Percentiles rank a stretch among this genome's conserved stretches.
These are phyloP conservation scores for Lacerta viridis DNA, from an alignment of 2,797 vertebrate genomes.

Conservation along the genomic window DNA sequence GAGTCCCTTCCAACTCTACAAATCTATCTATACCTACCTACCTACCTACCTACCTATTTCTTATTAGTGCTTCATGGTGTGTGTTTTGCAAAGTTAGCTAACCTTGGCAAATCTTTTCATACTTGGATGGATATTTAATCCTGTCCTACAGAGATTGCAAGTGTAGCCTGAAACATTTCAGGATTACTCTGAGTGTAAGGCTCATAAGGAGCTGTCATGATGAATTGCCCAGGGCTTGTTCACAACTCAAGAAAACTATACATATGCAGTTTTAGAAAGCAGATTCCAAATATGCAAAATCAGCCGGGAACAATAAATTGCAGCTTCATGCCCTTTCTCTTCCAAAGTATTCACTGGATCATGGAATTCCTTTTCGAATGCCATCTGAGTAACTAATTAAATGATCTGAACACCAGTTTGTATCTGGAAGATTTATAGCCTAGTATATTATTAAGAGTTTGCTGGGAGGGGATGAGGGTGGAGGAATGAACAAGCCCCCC, in stretches of 20 bases:
- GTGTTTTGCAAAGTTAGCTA: not conserved
- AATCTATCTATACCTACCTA: too few relatives aligned
- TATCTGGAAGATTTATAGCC: constrained; percentile 74
- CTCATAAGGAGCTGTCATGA: constrained; percentile 54
- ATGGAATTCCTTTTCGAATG: constrained; percentile 73
- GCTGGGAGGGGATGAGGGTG: constrained; percentile 32
- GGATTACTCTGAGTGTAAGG: constrained; percentile 49
- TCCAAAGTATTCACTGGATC: constrained; percentile 67
- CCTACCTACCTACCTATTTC: too few relatives aligned
- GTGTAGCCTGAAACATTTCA: constrained; percentile 44
- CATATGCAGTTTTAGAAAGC: constrained; percentile 72
- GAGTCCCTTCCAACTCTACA: too few relatives aligned
- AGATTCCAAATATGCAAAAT: constrained; percentile 73
- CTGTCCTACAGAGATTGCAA: constrained; percentile 15
- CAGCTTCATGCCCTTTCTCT: constrained; percentile 72
- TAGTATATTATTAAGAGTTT: constrained; percentile 74
- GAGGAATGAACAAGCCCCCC: not conserved
- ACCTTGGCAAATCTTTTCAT: constrained; percentile 31
- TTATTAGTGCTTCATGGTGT: too few relatives aligned
- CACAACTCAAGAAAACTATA: constrained; percentile 74
- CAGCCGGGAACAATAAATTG: constrained; percentile 77
- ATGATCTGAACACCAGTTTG: constrained; percentile 72
- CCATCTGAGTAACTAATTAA: constrained; percentile 61
- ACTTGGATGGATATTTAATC: constrained; percentile 6
- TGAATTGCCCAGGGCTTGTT: constrained; percentile 69